These are phyloP conservation scores for Thunnus thynnus DNA, from an alignment of 2,113 vertebrate species.

Conservation along the genomic window DNA sequence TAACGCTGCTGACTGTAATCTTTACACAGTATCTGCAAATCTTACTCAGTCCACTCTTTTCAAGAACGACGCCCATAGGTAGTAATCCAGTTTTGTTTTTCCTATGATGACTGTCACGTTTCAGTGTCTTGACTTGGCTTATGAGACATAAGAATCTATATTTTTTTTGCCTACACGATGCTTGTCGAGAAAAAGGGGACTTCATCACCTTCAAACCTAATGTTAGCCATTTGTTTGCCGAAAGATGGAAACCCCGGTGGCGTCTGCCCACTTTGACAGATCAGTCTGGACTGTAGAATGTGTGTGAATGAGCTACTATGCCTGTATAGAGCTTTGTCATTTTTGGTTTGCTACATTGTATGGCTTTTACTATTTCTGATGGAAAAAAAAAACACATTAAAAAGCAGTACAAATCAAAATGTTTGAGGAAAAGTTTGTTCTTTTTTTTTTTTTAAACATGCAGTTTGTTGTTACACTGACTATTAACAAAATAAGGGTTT, in stretches of 20 bases:
- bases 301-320: slow-evolving; percentile 88
- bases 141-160: slow-evolving; percentile 31
- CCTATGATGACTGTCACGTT: background rate
- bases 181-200: slow-evolving; percentile 38
- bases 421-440: slow-evolving; percentile 36
- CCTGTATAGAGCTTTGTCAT: slow-evolving; percentile 89
- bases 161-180: slow-evolving; percentile 41
- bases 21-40: slow-evolving; percentile 38
- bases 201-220: slow-evolving; percentile 51
- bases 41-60: slow-evolving; percentile 26
- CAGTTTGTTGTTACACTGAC: background rate
- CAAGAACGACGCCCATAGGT: slow-evolving; percentile 3
- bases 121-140: slow-evolving; percentile 29
- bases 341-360: slow-evolving; percentile 91
- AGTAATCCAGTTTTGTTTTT: slow-evolving; percentile 16
- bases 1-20: slow-evolving; percentile 55
- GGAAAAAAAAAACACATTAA: slow-evolving; percentile 82
- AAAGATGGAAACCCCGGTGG: slow-evolving; percentile 56
- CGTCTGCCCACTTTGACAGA: slow-evolving; percentile 54
- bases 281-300: slow-evolving; percentile 75
- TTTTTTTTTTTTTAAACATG: slow-evolving; percentile 10
- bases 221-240: slow-evolving; percentile 55
- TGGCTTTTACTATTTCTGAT: slow-evolving; percentile 92
- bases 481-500: too few species aligned
- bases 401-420: slow-evolving; percentile 87